Base-by-base conservation (phyloP, 64 coral and sea anemone species). In the Pocillopora verrucosa region DNA sequence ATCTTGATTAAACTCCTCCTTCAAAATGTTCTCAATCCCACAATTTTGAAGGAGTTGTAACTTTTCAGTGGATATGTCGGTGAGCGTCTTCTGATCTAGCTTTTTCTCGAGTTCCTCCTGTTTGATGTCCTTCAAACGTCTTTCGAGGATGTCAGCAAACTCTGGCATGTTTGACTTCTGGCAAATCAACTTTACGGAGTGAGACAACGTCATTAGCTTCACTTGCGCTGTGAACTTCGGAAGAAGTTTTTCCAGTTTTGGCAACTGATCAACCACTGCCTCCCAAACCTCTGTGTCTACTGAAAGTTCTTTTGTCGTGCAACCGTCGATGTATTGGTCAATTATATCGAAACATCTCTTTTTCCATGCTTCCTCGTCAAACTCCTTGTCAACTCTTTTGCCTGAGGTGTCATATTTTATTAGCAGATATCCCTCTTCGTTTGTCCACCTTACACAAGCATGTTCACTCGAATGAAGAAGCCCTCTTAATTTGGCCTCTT, bases 261-360 rank as follows among this genome's bases (percentile, higher is more conserved):
- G 82, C 20, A 72, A 12, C 82, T 72, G 82, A 16, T 58, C 22
- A 38, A 17, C 65, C 15, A 85, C 82, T 65, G 22, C 82, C 13
- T 85, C 82, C 82, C 36, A 85, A 72, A 85, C 70, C 2, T 85
- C 82, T 45, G 57, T 65, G 41, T 85, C 82, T 34, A 85, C 34
- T 57, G 37, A 63, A 72, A 85, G 70, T 30, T 85, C 38, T 30
- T 15, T 24, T 56, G 82, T 5, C 57, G 19, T 24, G 38, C 64
- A 85, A 57, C 19, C 56, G 12, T 85, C 65, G 20, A 85, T 65
- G 57, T 13, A 70, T 11, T 10, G 13, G 36, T 85, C 65, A 24
- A 85, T 45, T 13, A 85, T 72, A 16, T 72, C 41, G 1, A 19
- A 22, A 34, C 82, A 85, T 16, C 65, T 11, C 0, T 72, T n/a